phyloP scores from a whole-genome alignment of 1,140 invertebrate species.

The Drosophila albomicans region DNA sequence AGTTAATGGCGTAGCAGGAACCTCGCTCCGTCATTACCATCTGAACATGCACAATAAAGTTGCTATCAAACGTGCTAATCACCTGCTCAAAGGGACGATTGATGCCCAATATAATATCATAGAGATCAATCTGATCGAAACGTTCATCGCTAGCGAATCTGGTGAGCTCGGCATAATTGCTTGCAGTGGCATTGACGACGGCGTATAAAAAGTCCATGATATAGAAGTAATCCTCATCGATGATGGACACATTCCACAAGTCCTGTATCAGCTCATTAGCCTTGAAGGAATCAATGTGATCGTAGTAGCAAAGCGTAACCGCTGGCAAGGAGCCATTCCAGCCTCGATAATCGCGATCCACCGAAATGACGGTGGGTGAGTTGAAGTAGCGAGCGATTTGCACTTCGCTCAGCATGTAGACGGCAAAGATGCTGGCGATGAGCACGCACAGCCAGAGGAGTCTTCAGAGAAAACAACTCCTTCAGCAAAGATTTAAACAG shows the following conservation, averaged over 20 bases:
- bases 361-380: conserved; percentile 88
- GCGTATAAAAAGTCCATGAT: conserved; percentile 84
- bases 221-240: conserved; percentile 82
- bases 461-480: conserved; percentile 15
- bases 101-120: conserved; percentile 75
- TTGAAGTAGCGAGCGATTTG: conserved; percentile 84
- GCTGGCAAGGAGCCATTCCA: conserved; percentile 89
- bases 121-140: conserved; percentile 82
- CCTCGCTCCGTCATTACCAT: conserved; percentile 88
- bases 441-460: conserved; percentile 65
- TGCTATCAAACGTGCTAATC: conserved; percentile 84
- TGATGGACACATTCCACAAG: conserved; percentile 76
- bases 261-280: conserved; percentile 79
- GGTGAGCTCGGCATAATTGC: conserved; percentile 75
- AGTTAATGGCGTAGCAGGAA: conserved; percentile 88
- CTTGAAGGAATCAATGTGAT: conserved; percentile 84
- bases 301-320: conserved; percentile 86
- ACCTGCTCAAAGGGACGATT: conserved; percentile 85
- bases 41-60: conserved; percentile 84
- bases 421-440: conserved; percentile 53
- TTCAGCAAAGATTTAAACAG: neutral
- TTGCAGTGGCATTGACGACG: conserved; percentile 84
- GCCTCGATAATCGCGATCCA: conserved; percentile 88
- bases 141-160: conserved; percentile 85
- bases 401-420: conserved; percentile 55